These are phyloP conservation scores for Pollachius pollachius DNA, from an alignment of 2,113 vertebrate species.

Conservation along the genomic window DNA sequence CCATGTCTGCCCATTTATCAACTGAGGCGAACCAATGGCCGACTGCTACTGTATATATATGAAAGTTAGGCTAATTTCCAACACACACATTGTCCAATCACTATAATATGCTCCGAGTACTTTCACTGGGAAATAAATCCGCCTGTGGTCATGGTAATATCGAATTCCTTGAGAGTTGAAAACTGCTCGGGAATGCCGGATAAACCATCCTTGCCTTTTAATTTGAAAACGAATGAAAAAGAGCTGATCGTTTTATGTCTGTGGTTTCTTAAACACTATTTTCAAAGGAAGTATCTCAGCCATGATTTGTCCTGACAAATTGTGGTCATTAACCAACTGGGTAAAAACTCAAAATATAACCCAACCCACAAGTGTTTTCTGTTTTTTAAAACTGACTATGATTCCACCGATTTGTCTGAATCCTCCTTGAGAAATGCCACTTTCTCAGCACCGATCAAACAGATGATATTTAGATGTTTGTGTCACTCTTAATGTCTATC, in stretches of 20 bases:
- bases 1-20: conserved; percentile 55
- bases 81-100: conserved; percentile 67
- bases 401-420: too few relatives aligned
- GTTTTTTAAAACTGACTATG: conserved; percentile 16
- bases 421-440: too few relatives aligned
- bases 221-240: conserved; percentile 49
- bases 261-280: conserved; percentile 66
- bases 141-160: conserved; percentile 55
- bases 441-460: conserved; percentile 30
- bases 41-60: conserved; percentile 65
- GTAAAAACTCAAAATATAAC: conserved; percentile 37
- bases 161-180: conserved; percentile 53
- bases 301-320: conserved; percentile 61
- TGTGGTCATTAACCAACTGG: conserved; percentile 53
- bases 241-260: conserved; percentile 56
- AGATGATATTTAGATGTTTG: too few relatives aligned
- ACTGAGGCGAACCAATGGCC: conserved; percentile 62
- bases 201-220: conserved; percentile 48
- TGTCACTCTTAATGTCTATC: too few relatives aligned
- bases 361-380: conserved; percentile 27
- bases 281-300: conserved; percentile 68
- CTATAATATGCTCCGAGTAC: conserved; percentile 52
- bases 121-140: conserved; percentile 67
- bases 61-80: conserved; percentile 59
- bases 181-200: conserved; percentile 62